A percentile compares a stretch with the other conserved stretches of the same genome.
Conservation (phyloP, 2,888 invertebrate species). For the Zhuqinia jingwanae region DNA sequence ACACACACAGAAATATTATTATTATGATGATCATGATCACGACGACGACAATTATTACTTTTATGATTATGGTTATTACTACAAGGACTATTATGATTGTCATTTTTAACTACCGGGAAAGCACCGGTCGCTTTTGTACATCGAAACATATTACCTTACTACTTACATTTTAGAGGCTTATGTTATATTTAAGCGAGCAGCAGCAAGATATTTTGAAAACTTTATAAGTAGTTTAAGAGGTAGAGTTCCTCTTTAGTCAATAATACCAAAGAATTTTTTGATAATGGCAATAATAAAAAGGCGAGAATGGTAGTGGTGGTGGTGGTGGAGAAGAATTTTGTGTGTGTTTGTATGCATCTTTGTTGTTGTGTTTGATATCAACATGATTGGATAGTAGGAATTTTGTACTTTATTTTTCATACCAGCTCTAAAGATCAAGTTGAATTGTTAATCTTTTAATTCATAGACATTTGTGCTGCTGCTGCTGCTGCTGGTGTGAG, state of each 20-base stretch:
- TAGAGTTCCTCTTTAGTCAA: not conserved
- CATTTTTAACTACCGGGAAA: conserved; percentile 29
- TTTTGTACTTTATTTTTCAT: too few species aligned
- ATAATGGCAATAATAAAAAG: not conserved
- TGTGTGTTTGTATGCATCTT: too few species aligned
- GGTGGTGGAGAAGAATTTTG: not conserved
- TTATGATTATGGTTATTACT: conserved; percentile 72
- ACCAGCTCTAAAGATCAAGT: not conserved
- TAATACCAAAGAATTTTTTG: too few species aligned
- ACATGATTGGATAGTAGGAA: not conserved
- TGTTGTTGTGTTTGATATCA: too few species aligned
- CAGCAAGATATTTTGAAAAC: too few species aligned
- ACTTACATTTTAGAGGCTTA: too few species aligned
- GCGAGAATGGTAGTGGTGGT: too few species aligned
- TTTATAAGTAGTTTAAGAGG: not conserved
- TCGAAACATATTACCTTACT: not conserved
- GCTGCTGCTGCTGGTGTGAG: conserved; percentile 38
- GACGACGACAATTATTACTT: conserved; percentile 62
- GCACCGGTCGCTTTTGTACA: conserved; percentile 3
- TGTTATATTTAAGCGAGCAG: too few species aligned
- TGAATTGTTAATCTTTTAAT: conserved; percentile 67
- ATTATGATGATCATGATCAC: conserved; percentile 56
- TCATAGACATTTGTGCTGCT: conserved; percentile 56
- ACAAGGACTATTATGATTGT: conserved; percentile 62
- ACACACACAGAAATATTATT: conserved; percentile 39